Evolutionary conservation across 2,797 vertebrate species (phyloP), one percentile per base, ranked within the genome.

Genomic region (Centroberyx gerrardi): DNA sequence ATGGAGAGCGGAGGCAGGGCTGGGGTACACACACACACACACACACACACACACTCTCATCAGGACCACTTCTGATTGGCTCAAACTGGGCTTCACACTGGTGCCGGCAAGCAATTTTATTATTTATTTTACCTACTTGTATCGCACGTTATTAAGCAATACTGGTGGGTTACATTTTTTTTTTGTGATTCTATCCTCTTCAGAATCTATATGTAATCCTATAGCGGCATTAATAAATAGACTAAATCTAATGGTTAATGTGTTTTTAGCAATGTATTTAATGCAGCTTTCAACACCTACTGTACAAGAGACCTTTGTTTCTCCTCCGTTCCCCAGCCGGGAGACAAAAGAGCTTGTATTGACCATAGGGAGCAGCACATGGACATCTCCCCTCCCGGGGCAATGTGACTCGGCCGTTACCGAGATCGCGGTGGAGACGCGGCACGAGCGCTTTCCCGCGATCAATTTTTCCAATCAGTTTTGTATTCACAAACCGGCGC

Each of bases 51-150:
- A 54, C 68, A 15, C 77, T 85, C 79, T 72, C 87, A 88, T 91
- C 89, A 91, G 90, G 82, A 92, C 90, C 91, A 87, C 85, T 90
- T 87, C 83, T 88, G 86, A 90, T 91, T 90, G 91, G 90, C 70
- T 87, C 1, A 74, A 49, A 64, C 76, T 9, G 0, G 14, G 14
- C 68, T 62, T 65, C 48, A 48, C 31, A 42, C 56, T 62, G 68
- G 66, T 63, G 42, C 62, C 56, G 29, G 58, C 52, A 58, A 61
- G 42, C 8, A 3, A 36, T 18, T 62, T 46, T 62, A 28, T 29
- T 62, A 10, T 17, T 28, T 31, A 9, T 63, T 49, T 29, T 15
- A 13, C 10, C 8, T 36, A 38, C 9, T 59, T 53, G 1, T 59
- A n/a, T 40, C n/a, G 2, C 8, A 18, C 33, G 13, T 31, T 31